A percentile compares a stretch with the other conserved stretches of the same genome.
Evolutionary conservation across 2,888 invertebrate species (phyloP).

Genomic region (Pardosa pseudoannulata): DNA sequence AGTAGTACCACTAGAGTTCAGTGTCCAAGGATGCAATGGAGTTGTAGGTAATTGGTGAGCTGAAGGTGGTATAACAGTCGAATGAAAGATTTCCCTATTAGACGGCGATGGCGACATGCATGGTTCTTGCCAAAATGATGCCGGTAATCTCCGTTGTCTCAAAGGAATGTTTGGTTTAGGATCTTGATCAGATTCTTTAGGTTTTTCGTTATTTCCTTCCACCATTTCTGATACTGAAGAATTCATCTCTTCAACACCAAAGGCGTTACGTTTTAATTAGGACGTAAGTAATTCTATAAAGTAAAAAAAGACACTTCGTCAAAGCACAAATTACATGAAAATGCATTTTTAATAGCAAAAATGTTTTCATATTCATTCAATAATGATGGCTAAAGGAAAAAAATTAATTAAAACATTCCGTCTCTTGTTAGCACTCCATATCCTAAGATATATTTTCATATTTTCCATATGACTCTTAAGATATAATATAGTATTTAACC

Average conservation of each 20-base stretch:
- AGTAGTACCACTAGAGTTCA: background rate
- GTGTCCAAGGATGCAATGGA: constrained; percentile 18
- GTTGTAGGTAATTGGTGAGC: background rate
- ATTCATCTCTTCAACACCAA: constrained; percentile 13
- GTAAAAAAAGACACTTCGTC: too few relatives aligned
- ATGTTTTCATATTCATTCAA: too few relatives aligned
- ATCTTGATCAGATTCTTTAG: constrained; percentile 6
- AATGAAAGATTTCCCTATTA: background rate
- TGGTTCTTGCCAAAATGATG: constrained; percentile 74
- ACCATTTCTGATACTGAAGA: constrained; percentile 1
- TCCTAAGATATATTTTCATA: too few relatives aligned
- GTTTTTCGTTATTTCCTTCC: constrained; percentile 5
- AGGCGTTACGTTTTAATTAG: too few relatives aligned
- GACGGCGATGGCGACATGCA: background rate
- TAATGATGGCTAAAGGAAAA: too few relatives aligned
- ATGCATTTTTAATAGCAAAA: too few relatives aligned
- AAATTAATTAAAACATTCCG: too few relatives aligned
- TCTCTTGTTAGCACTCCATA: too few relatives aligned
- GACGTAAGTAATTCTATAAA: background rate
- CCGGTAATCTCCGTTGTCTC: constrained; percentile 72
- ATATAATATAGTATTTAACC: too few relatives aligned
- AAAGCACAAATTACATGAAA: too few relatives aligned
- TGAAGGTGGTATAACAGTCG: background rate
- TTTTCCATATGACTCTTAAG: too few relatives aligned
- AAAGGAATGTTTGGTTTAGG: constrained; percentile 57